phyloP scores from a whole-genome alignment of 1,140 invertebrate species.

The Ceratosolen solmsi region DNA sequence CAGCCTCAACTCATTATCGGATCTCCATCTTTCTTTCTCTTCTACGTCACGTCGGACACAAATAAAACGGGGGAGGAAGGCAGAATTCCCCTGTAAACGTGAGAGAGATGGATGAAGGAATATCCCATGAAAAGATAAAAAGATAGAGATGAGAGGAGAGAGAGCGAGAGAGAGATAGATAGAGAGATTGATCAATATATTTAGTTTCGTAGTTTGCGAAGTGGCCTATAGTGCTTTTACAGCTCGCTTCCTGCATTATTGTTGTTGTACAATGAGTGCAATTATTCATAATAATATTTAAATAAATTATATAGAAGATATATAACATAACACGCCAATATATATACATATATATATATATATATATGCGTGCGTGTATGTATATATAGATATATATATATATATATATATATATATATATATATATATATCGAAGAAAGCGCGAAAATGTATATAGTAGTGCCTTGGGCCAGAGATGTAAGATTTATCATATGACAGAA shows the following conservation, averaged over 20 bases:
- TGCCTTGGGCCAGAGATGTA: slow-evolving; percentile 35
- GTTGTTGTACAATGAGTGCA: too few relatives aligned
- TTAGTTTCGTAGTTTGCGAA: too few relatives aligned
- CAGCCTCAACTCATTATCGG: slow-evolving; percentile 41
- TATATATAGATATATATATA: too few relatives aligned
- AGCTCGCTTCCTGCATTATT: too few relatives aligned
- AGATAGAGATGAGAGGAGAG: neutral
- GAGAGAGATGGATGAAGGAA: slow-evolving; percentile 7
- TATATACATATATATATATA: too few relatives aligned
- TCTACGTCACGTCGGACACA: neutral
- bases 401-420: too few relatives aligned
- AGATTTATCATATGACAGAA: slow-evolving; percentile 34
- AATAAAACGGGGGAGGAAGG: neutral
- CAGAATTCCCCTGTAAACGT: neutral
- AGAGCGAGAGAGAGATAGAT: neutral
- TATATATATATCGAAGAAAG: too few relatives aligned
- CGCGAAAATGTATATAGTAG: slow-evolving; percentile 25
- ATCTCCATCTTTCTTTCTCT: slow-evolving; percentile 32
- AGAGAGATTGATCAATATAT: too few relatives aligned
- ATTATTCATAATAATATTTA: slow-evolving; percentile 39
- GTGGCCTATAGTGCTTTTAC: too few relatives aligned
- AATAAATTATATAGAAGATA: slow-evolving; percentile 15
- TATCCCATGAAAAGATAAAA: neutral
- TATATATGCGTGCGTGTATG: too few relatives aligned
- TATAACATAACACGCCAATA: too few relatives aligned